Conservation (phyloP, 2,797 vertebrate species). For the Moxostoma hubbsi region DNA sequence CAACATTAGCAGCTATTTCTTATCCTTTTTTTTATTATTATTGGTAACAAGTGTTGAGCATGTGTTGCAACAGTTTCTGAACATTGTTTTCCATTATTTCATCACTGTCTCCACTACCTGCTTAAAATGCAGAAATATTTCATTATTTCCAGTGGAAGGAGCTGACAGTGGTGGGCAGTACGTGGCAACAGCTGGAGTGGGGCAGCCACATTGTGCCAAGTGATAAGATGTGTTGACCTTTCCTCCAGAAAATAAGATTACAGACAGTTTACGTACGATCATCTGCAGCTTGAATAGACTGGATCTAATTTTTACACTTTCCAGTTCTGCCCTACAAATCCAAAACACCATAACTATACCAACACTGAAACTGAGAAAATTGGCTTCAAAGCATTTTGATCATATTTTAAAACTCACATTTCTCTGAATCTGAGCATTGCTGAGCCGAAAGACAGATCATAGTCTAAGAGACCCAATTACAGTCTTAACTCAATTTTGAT, state of each 20-base stretch:
- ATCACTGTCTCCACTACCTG: constrained; percentile 4
- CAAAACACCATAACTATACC: no score
- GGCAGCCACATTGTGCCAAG: background rate
- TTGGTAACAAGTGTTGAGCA: background rate
- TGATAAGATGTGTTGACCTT: constrained; percentile 54
- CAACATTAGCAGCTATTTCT: background rate
- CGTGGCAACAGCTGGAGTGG: constrained; percentile 20
- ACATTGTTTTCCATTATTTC: constrained; percentile 30
- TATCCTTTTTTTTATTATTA: background rate
- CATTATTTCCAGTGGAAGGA: constrained; percentile 5
- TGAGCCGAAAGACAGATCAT: no score
- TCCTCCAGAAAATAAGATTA: constrained; percentile 46
- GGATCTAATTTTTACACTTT: background rate
- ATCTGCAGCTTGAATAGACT: background rate
- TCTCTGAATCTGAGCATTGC: no score
- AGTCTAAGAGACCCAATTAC: no score
- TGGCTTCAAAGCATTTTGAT: no score
- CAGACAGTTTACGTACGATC: constrained; percentile 40
- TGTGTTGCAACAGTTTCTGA: background rate
- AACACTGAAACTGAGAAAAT: no score
- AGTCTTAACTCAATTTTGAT: no score
- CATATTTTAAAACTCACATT: no score
- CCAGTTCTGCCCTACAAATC: background rate
- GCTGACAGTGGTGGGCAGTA: background rate
- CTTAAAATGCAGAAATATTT: constrained; percentile 10